These are phyloP conservation scores for Calcarius lapponicus DNA, from an alignment of 2,797 vertebrate species.

Conservation along the genomic window DNA sequence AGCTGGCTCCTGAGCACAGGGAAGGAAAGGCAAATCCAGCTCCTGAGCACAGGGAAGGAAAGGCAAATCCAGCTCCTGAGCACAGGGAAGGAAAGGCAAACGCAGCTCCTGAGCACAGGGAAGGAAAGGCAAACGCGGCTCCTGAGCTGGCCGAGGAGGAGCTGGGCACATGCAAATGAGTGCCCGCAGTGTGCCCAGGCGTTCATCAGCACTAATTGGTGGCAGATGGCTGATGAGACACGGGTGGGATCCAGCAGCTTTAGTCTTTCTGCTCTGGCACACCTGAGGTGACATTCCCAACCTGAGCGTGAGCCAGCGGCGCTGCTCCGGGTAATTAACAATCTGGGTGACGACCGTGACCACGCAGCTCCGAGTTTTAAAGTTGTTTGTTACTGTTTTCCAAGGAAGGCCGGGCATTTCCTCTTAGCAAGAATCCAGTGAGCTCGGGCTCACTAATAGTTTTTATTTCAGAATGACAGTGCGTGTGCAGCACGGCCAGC, in stretches of 20 bases:
- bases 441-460: not conserved
- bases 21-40: no score
- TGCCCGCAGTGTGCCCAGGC: not conserved
- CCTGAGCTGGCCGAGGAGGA: not conserved
- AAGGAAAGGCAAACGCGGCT: not conserved
- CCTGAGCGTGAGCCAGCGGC: not conserved
- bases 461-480: not conserved
- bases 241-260: not conserved
- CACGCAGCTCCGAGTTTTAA: not conserved
- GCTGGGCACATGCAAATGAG: no score
- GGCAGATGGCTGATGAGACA: not conserved
- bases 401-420: not conserved
- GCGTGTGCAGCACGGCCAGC: not conserved
- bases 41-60: no score
- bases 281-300: not conserved
- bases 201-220: not conserved
- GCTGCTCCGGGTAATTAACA: not conserved
- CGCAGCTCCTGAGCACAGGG: not conserved
- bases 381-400: not conserved
- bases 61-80: no score
- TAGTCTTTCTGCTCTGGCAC: not conserved
- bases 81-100: not conserved
- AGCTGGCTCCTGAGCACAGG: no score
- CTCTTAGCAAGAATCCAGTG: not conserved
- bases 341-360: not conserved